Evolutionary conservation across 1,140 invertebrate genomes (phyloP).

Genomic region (Drosophila bifasciata): DNA sequence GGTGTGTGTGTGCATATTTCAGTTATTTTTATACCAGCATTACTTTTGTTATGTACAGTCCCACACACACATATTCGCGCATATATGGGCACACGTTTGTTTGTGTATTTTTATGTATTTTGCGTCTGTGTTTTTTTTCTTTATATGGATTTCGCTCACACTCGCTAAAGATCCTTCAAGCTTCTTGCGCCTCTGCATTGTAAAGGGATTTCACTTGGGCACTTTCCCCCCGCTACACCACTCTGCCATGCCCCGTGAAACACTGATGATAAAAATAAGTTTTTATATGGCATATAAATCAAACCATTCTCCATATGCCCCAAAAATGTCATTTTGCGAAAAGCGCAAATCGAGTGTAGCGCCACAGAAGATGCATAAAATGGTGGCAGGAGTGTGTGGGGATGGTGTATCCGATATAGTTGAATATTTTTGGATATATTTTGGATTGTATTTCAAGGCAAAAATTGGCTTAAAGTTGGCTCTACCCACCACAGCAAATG

Average conservation of each 20-base stretch:
- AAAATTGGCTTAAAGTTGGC: too few relatives aligned
- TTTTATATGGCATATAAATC: slow-evolving; percentile 69
- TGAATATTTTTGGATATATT: too few relatives aligned
- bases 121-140: slow-evolving; percentile 39
- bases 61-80: slow-evolving; percentile 8
- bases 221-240: too few relatives aligned
- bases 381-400: not conserved
- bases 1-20: slow-evolving; percentile 68
- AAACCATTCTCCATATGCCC: slow-evolving; percentile 38
- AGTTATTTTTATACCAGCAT: slow-evolving; percentile 74
- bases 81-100: slow-evolving; percentile 55
- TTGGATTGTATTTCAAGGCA: too few relatives aligned
- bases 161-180: slow-evolving; percentile 15
- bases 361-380: not conserved
- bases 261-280: slow-evolving; percentile 63
- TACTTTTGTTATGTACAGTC: slow-evolving; percentile 66
- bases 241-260: slow-evolving; percentile 52
- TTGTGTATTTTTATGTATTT: slow-evolving; percentile 55
- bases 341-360: slow-evolving; percentile 14
- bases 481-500: too few relatives aligned
- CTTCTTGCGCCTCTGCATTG: too few relatives aligned
- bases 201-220: slow-evolving; percentile 55
- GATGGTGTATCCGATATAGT: too few relatives aligned
- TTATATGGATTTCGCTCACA: slow-evolving; percentile 6
- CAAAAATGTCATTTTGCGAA: not conserved